Percentiles rank a stretch among this genome's conserved stretches.
Conservation (phyloP, 2,888 invertebrate genomes). For the Clivina fossor region DNA sequence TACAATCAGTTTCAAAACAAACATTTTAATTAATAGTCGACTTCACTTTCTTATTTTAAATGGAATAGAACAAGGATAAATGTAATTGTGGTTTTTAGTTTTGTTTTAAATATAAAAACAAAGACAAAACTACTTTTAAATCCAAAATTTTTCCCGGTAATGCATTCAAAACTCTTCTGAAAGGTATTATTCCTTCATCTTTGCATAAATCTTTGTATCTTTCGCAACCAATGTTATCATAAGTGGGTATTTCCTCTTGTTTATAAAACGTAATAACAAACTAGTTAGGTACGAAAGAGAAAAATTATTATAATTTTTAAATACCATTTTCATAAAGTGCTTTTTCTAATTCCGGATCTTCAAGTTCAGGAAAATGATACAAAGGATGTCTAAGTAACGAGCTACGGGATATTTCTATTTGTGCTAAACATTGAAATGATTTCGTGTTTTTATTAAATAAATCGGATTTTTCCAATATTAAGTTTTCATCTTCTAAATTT, state of each 20-base stretch:
- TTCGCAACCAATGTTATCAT: conserved; percentile 47
- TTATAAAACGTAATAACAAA: conserved; percentile 38
- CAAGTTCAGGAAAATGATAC: conserved; percentile 52
- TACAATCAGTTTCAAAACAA: too few relatives aligned
- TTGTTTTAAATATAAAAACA: too few relatives aligned
- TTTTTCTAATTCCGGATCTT: conserved; percentile 52
- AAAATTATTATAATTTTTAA: neutral
- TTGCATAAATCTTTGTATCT: conserved; percentile 50
- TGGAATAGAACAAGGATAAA: too few relatives aligned
- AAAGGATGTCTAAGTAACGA: conserved; percentile 54
- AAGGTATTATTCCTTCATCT: conserved; percentile 49
- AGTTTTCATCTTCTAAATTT: neutral
- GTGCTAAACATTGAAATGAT: conserved; percentile 51
- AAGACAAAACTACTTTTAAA: conserved; percentile 45
- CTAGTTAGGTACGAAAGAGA: neutral
- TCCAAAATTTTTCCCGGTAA: conserved; percentile 45
- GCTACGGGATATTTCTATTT: conserved; percentile 53
- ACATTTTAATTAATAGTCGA: too few relatives aligned
- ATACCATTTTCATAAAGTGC: conserved; percentile 41
- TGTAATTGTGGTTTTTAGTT: too few relatives aligned
- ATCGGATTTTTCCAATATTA: conserved; percentile 40
- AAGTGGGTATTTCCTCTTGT: conserved; percentile 28
- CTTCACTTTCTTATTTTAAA: too few relatives aligned
- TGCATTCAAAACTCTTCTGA: conserved; percentile 46
- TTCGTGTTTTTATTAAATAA: conserved; percentile 46